Base-by-base conservation (phyloP, 1,140 invertebrate genomes). In the Rhyzopertha dominica region DNA sequence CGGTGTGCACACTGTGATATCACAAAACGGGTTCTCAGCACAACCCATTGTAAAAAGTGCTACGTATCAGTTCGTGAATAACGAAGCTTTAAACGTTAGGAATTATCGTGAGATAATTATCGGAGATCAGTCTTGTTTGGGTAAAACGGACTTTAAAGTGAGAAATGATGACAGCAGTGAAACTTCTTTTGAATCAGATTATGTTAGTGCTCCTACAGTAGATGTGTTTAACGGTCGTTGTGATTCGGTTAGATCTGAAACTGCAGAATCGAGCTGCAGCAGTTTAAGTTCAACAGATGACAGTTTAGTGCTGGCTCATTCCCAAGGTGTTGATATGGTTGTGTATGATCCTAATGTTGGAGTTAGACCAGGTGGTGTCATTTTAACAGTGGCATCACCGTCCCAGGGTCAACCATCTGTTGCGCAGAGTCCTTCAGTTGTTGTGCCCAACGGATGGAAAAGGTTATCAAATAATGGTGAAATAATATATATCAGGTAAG, bases 401-500 rank as follows among this genome's bases (percentile, higher is more conserved):
- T 29, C 41, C 4, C 8, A 44, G 17, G 34, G 36, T 10, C 28
- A 24, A 22, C 42, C 37, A 39, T 41, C 22, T 31, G 39, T 38
- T 31, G 29, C 30, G 18, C 56, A 51, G 20, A 44, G 41, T 31
- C 45, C 49, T 14, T 49, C 28, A 31, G 56, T 70, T 37, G 63
- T 63, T 34, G 70, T 77, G 37, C 76, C 76, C 25, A 72, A 69
- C 59, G 74, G 76, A 20, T 78, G 76, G 76, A 73, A 72, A 51
- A 64, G 76, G 46, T 54, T 74, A 18, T 53, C 71, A 32, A 68
- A 68, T 49, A 70, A 74, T 62, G 73, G 72, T 50, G 62, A 62
- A 42, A 63, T 78, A 43, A 64, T 75, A 28, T 78, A 78, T 63
- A 70, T 76, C 53, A 78, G 76, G 76, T 78, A 63, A 64, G 58